A percentile compares a stretch with the other conserved stretches of the same genome.
These are phyloP conservation scores for Notothenia rossii DNA, from an alignment of 2,113 vertebrate species.

Conservation along the genomic window DNA sequence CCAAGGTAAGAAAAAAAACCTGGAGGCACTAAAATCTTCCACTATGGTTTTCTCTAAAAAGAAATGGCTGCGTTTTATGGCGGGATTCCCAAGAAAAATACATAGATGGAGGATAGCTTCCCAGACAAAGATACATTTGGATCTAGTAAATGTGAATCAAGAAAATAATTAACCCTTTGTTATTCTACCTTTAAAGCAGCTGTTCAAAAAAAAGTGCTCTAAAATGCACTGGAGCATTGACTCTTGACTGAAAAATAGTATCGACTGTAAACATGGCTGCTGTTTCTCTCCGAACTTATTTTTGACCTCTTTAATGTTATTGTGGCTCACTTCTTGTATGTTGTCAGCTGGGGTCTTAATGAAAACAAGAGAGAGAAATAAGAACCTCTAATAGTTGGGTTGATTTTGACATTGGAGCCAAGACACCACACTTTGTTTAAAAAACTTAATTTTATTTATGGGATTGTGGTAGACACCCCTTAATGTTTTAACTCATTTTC, in stretches of 20 bases:
- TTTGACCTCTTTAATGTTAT: too few relatives aligned
- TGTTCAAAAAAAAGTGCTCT: not conserved
- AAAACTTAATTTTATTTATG: too few relatives aligned
- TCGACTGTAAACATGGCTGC: not conserved
- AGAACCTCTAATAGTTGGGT: too few relatives aligned
- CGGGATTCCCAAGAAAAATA: constrained; percentile 9
- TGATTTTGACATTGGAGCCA: too few relatives aligned
- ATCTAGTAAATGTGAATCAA: constrained; percentile 1
- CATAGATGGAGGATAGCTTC: constrained; percentile 1
- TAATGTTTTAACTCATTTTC: too few relatives aligned
- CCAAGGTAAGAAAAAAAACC: not conserved
- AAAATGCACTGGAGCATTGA: not conserved
- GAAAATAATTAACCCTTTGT: not conserved
- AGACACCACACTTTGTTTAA: too few relatives aligned
- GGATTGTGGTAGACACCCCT: too few relatives aligned
- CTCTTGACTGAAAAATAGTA: not conserved
- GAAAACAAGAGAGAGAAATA: too few relatives aligned
- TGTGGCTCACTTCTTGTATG: too few relatives aligned
- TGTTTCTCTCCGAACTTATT: too few relatives aligned
- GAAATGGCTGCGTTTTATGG: not conserved
- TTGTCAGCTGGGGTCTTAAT: too few relatives aligned
- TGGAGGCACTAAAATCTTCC: constrained; percentile 9
- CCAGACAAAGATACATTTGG: not conserved
- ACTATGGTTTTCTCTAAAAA: constrained; percentile 28
- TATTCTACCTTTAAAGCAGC: not conserved